phyloP scores from a whole-genome alignment of 2,113 vertebrate genomes.

The Oxyruncus cristatus region DNA sequence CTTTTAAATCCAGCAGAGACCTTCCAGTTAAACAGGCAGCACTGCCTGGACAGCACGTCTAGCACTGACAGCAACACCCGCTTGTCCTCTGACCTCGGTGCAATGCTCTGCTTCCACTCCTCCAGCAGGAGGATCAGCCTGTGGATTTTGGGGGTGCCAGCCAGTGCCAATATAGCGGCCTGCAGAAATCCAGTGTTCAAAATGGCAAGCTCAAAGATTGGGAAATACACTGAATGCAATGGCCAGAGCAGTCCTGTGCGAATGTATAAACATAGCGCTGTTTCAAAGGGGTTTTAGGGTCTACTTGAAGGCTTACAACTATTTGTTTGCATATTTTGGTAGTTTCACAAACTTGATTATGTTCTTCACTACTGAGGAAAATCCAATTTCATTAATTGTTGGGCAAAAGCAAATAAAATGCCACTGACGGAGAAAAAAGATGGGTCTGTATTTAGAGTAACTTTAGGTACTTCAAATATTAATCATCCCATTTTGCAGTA shows the following conservation, averaged over 20 bases:
- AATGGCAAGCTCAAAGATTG: background rate
- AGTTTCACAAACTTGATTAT: background rate
- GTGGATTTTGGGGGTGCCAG: background rate
- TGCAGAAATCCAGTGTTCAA: background rate
- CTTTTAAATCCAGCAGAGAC: background rate
- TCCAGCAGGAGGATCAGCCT: background rate
- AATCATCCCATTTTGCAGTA: background rate
- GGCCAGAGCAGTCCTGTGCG: background rate
- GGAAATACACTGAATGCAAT: background rate
- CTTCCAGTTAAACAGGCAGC: background rate
- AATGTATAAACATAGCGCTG: background rate
- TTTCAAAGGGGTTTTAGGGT: background rate
- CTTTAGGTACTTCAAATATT: background rate
- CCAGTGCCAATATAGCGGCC: rapidly evolving
- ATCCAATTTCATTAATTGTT: background rate
- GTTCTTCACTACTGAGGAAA: background rate
- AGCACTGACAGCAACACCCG: background rate
- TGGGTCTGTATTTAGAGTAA: background rate
- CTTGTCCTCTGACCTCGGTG: background rate
- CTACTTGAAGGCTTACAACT: background rate
- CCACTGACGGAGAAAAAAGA: background rate
- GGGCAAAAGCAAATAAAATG: background rate
- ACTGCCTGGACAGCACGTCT: background rate
- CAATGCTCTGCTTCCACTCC: rapidly evolving
- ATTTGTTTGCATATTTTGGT: background rate